Percentiles rank a stretch among this genome's conserved stretches.
Evolutionary conservation across 2,113 vertebrate species (phyloP).

Genomic region (Mirounga angustirostris): DNA sequence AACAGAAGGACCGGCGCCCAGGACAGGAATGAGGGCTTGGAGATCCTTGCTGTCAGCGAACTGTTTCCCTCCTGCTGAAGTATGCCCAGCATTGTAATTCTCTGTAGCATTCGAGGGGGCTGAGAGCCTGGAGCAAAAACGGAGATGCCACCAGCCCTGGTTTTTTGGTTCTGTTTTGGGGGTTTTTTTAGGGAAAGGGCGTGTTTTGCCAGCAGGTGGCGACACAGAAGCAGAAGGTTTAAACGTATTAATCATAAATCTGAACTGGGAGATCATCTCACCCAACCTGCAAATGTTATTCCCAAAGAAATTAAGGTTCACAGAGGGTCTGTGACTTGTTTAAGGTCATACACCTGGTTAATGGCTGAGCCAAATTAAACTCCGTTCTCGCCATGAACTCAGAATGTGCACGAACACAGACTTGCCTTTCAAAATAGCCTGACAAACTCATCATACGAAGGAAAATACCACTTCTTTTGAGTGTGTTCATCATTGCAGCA

Average conservation of each 20-base stretch:
- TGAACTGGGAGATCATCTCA: not conserved
- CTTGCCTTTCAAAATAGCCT: conserved; percentile 13
- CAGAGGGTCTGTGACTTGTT: not conserved
- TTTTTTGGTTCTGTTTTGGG: not conserved
- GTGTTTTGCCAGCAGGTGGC: conserved; percentile 73
- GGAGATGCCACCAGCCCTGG: not conserved
- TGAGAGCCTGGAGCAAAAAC: not conserved
- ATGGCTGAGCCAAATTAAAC: not conserved
- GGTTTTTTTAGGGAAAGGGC: not conserved
- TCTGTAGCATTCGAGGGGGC: not conserved
- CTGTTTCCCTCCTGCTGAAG: not conserved
- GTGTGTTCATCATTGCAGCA: not conserved
- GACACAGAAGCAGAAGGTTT: not conserved
- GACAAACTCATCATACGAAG: not conserved
- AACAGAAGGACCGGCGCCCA: not conserved
- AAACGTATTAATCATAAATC: not conserved
- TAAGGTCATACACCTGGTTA: not conserved
- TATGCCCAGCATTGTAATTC: not conserved
- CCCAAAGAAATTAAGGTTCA: not conserved
- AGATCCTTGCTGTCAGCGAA: not conserved
- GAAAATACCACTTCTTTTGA: not conserved
- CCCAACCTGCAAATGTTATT: not conserved
- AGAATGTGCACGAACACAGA: not conserved
- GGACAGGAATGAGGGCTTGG: not conserved
- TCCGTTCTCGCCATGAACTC: not conserved